Evolutionary conservation across 35 echinoderm and acorn worm species (phyloP), one percentile per base, ranked within the genome.

Genomic region (Amphiura filiformis): DNA sequence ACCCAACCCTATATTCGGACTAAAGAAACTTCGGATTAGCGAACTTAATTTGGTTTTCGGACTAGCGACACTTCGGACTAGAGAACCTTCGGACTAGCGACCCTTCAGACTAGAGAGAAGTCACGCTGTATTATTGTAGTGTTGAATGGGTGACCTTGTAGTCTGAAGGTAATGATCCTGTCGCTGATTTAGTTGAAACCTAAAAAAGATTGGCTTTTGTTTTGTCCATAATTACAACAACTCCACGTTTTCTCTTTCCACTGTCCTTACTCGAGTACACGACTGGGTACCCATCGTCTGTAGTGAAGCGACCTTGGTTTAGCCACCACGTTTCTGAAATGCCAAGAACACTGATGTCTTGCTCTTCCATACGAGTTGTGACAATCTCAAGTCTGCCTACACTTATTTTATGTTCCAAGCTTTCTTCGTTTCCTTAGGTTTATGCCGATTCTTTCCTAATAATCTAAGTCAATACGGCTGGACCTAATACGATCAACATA

Each of bases 301-400:
- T 87, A 0, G 64, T 87, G 38, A 87, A 87, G 23, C 84, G 61
- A 36, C 84, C 84, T 39, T 87, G 84, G 35, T 76, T 39, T 56
- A 87, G 70, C 84, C 84, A 87, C 84, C 57, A 87, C 0, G 65
- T 75, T 38, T 87, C 84, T 13, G 84, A 87, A n/a, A n/a, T 22
- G 37, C 84, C 84, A 31, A 87, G 84, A 12, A 87, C 65, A 75
- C 70, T 37, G 65, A 87, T 87, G 38, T 28, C 7, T 39, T 76
- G 32, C 39, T 76, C 84, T 76, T 39, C 61, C 84, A 87, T 87
- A 20, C 38, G 31, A 15, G 61, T 87, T 38, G 35, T 76, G 22
- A 87, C 39, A 37, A 87, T 87, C 26, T 87, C 65, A 15, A 87
- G 7, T 38, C 39, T 76, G 33, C 61, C 37, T 23, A 34, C 37